Conservation (phyloP, 2,888 invertebrate species). For the Pharmacophagus antenor region DNA sequence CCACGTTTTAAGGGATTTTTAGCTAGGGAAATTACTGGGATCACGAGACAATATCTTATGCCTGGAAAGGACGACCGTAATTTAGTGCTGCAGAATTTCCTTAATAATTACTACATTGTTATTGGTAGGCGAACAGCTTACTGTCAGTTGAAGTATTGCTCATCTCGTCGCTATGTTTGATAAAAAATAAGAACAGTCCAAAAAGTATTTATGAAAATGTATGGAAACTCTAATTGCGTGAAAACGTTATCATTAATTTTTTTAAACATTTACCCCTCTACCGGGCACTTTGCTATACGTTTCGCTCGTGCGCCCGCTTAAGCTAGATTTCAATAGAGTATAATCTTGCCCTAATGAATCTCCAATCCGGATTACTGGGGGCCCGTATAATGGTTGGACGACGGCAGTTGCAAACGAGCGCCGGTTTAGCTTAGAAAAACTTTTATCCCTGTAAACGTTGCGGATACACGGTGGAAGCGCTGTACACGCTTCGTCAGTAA, state of each 20-base stretch:
- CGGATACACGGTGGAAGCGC: slow-evolving; percentile 32
- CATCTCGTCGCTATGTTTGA: no score
- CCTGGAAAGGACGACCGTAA: no score
- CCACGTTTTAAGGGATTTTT: no score
- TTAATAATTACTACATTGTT: no score
- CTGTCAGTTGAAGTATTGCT: no score
- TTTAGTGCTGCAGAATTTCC: no score
- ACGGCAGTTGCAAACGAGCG: slow-evolving; percentile 64
- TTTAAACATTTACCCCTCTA: slow-evolving; percentile 3
- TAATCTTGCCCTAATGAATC: slow-evolving; percentile 82
- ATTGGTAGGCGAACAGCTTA: no score
- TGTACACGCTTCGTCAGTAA: background rate
- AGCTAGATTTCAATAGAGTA: slow-evolving; percentile 80
- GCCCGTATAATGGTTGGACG: slow-evolving; percentile 66
- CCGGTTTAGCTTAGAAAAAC: slow-evolving; percentile 68
- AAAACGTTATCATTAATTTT: background rate
- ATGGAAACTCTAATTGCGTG: background rate
- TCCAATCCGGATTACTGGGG: slow-evolving; percentile 77
- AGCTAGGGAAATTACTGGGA: no score
- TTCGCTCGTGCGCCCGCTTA: slow-evolving; percentile 58
- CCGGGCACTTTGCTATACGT: slow-evolving; percentile 41
- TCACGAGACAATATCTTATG: no score
- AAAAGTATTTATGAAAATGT: background rate
- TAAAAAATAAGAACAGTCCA: background rate
- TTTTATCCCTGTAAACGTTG: slow-evolving; percentile 53